Evolutionary conservation across 1,140 invertebrate genomes (phyloP).

Genomic region (Calycopis cecrops): DNA sequence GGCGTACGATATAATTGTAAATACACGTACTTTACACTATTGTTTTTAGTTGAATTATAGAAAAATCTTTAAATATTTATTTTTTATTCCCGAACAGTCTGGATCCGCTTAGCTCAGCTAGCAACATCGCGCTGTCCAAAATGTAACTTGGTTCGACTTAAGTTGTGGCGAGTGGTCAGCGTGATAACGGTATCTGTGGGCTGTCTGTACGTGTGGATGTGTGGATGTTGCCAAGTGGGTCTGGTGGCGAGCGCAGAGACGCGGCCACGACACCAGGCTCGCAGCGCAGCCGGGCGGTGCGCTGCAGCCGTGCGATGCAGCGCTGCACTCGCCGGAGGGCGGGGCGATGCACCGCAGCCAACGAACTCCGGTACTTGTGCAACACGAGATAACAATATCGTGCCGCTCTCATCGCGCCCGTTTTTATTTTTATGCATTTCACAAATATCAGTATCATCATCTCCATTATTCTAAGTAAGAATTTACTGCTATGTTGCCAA

Average conservation of each 20-base stretch:
- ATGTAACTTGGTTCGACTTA: too few relatives aligned
- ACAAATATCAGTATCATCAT: too few relatives aligned
- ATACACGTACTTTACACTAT: too few relatives aligned
- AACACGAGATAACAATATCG: conserved; percentile 2
- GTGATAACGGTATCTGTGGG: conserved; percentile 13
- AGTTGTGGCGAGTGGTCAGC: conserved; percentile 7
- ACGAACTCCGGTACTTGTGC: not conserved
- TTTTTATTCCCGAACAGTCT: too few relatives aligned
- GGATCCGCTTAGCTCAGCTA: not conserved
- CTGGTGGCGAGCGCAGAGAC: conserved; percentile 36
- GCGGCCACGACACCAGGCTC: conserved; percentile 58
- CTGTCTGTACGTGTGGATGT: conserved; percentile 14
- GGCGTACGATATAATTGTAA: too few relatives aligned
- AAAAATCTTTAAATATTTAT: too few relatives aligned
- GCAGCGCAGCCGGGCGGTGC: conserved; percentile 36
- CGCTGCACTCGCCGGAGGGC: conserved; percentile 19
- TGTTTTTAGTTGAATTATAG: too few relatives aligned
- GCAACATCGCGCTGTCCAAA: too few relatives aligned
- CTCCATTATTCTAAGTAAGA: too few relatives aligned
- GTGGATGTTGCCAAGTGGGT: conserved; percentile 60
- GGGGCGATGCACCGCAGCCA: conserved; percentile 14
- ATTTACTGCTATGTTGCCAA: too few relatives aligned
- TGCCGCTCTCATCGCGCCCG: too few relatives aligned
- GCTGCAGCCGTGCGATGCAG: conserved; percentile 19
- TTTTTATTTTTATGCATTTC: too few relatives aligned